phyloP scores from a whole-genome alignment of 2,113 vertebrate genomes.

The Taxidea taxus region DNA sequence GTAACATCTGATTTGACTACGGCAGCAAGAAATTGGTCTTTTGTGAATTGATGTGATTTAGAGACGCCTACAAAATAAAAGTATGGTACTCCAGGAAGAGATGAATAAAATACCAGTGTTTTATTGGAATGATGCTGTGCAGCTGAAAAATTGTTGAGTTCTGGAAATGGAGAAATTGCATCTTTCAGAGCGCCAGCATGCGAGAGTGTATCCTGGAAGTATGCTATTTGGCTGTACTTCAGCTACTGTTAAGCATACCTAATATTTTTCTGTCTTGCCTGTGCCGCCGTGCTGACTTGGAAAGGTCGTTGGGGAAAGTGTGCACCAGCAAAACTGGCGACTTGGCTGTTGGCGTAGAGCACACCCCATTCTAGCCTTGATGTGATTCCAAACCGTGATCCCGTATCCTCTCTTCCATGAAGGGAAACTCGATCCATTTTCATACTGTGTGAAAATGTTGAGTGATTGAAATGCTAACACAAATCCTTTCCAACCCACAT shows the following conservation, averaged over 20 bases:
- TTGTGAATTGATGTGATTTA: conserved; percentile 74
- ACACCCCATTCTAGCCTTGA: not conserved
- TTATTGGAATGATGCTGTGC: conserved; percentile 60
- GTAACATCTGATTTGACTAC: conserved; percentile 66
- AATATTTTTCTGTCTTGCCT: conserved; percentile 38
- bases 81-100: conserved; percentile 67
- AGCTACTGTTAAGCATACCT: conserved; percentile 19
- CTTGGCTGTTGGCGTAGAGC: not conserved
- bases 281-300: not conserved
- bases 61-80: conserved; percentile 61
- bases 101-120: conserved; percentile 73
- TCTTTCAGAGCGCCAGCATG: conserved; percentile 39
- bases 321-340: not conserved
- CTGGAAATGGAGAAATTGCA: conserved; percentile 71
- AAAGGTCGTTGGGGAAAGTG: not conserved
- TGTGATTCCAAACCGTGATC: not conserved
- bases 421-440: conserved; percentile 36
- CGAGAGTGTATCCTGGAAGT: not conserved
- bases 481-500: not conserved
- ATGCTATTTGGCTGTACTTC: conserved; percentile 49
- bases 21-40: conserved; percentile 56
- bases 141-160: conserved; percentile 65
- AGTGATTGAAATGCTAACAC: conserved; percentile 27
- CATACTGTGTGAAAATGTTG: conserved; percentile 15
- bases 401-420: not conserved